Evolutionary conservation across 2,797 vertebrate genomes (phyloP), one percentile per base, ranked within the genome.

Genomic region (Scolopax rusticola): DNA sequence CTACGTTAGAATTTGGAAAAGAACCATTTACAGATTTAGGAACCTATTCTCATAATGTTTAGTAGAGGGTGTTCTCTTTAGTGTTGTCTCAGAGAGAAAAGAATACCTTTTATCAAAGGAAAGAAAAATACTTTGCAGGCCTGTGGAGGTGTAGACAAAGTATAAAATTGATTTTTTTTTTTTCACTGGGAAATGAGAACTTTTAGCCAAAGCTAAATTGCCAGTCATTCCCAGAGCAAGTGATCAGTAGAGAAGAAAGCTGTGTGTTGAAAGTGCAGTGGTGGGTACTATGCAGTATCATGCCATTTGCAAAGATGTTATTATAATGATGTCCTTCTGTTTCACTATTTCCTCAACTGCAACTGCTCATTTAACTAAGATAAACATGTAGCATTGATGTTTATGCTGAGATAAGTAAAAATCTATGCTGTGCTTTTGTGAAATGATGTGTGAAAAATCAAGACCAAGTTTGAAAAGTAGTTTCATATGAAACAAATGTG

Each of bases 381-480:
- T 10, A 74, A 95, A 79, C 54, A 69, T 21, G 27, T 11, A 64
- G 8, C 24, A 45, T 18, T 84, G 73, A 61, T 1, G 1, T 75
- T 94, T 94, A 41, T 86, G 82, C 65, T 95, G 60, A 91, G 40
- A 67, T 64, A 86, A 93, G 69, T 81, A 81, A 91, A 94, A 94
- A 73, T 63, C 67, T 84, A 4, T 59, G 40, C n/a, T 69, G 21
- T 63, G 40, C 9, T 76, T 96, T 87, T 76, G 36, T 67, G 77
- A 90, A 94, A 78, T 32, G 3, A 59, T 45, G 47, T 63, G 65
- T 73, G 63, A 90, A 90, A 94, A 79, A 53, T 38, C 63, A 67
- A 82, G 65, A 74, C 20, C 12, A 56, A 68, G 38, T 51, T 9
- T 36, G 18, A 53, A 60, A 88, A 86, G 27, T 59, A 40, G 41